Percentiles rank a stretch among this genome's conserved stretches.
Conservation (phyloP, 2,888 invertebrate species). For the Chrysodeixis includens region DNA sequence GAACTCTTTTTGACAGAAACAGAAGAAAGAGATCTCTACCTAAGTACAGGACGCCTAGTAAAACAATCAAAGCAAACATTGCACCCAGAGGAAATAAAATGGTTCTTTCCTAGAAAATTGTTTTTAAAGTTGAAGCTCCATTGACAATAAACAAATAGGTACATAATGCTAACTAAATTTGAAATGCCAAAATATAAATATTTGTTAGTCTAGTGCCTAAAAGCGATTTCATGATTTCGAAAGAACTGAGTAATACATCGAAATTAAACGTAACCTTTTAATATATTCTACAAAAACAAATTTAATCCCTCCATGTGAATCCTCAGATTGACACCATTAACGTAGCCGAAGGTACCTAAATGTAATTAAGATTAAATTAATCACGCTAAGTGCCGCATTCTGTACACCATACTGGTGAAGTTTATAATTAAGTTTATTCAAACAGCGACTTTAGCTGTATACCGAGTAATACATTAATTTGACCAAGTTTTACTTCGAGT, state of each 20-base stretch:
- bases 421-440: slow-evolving; percentile 4
- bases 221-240: background rate
- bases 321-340: slow-evolving; percentile 2
- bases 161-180: too few relatives aligned
- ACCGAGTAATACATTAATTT: slow-evolving; percentile 4
- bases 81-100: too few relatives aligned
- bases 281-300: background rate
- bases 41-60: background rate
- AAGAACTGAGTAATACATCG: background rate
- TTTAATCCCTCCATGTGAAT: background rate
- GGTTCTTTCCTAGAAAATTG: too few relatives aligned
- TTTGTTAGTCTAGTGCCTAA: too few relatives aligned
- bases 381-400: slow-evolving; percentile 4
- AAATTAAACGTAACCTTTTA: background rate
- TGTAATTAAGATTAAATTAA: slow-evolving; percentile 4
- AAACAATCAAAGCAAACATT: too few relatives aligned
- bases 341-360: slow-evolving; percentile 4
- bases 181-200: too few relatives aligned
- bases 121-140: too few relatives aligned
- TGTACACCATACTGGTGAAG: slow-evolving; percentile 4
- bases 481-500: background rate
- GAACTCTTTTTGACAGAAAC: background rate
- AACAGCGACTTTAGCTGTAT: slow-evolving; percentile 4
- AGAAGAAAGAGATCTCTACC: background rate
- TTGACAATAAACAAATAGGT: too few relatives aligned